A percentile compares a stretch with the other conserved stretches of the same genome.
Conservation (phyloP, 1,140 invertebrate species). For the Drosophila trapezifrons region DNA sequence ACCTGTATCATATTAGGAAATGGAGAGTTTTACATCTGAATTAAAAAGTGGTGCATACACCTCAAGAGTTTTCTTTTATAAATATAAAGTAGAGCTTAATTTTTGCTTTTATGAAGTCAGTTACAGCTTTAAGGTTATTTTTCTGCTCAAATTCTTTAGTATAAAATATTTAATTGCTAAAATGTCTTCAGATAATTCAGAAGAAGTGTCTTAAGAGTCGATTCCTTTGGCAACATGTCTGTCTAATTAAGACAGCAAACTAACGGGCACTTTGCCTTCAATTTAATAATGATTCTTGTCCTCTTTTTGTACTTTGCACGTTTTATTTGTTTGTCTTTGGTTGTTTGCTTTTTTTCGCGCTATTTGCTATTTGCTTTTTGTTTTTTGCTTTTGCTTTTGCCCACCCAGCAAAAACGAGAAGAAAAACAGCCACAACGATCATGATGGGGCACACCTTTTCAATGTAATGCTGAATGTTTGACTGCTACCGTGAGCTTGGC, state of each 20-base stretch:
- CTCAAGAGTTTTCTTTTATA: too few relatives aligned
- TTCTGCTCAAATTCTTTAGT: too few relatives aligned
- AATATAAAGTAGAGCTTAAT: too few relatives aligned
- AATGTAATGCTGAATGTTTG: conserved; percentile 49
- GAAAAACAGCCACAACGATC: conserved; percentile 28
- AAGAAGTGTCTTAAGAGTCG: background rate
- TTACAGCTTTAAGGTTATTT: too few relatives aligned
- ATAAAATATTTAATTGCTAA: too few relatives aligned
- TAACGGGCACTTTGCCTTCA: conserved; percentile 39
- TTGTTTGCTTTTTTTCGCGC: conserved; percentile 17
- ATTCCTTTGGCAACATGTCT: conserved; percentile 4
- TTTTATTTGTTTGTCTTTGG: conserved; percentile 40
- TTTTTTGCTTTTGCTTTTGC: conserved; percentile 15
- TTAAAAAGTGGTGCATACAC: background rate
- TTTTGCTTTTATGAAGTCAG: too few relatives aligned
- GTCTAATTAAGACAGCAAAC: conserved; percentile 20
- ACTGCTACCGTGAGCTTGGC: conserved; percentile 43
- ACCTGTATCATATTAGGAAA: background rate
- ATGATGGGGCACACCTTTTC: conserved; percentile 54
- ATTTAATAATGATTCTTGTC: conserved; percentile 45
- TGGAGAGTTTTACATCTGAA: background rate
- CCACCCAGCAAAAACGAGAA: conserved; percentile 18
- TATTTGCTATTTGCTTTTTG: conserved; percentile 33
- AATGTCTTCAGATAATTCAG: too few relatives aligned
- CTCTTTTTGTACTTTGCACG: conserved; percentile 28